Conservation (phyloP, 2,888 invertebrate species). For the Drosophila quinaria region DNA sequence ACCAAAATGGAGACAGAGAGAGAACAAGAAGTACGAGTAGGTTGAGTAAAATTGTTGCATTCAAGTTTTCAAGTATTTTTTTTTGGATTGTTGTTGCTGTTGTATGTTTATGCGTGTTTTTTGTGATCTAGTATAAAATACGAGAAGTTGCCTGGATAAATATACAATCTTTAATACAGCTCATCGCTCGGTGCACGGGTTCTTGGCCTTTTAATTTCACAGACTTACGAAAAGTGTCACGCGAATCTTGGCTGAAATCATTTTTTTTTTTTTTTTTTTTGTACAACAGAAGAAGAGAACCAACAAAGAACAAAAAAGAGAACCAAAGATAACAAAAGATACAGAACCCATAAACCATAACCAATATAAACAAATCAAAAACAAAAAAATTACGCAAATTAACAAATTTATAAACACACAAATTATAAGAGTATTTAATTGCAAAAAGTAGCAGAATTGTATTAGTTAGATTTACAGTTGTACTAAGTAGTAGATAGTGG, state of each 20-base stretch:
- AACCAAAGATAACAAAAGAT: slow-evolving; percentile 23
- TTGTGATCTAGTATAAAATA: slow-evolving; percentile 13
- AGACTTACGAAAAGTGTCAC: slow-evolving; percentile 53
- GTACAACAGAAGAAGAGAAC: slow-evolving; percentile 61
- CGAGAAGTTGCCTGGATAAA: slow-evolving; percentile 18
- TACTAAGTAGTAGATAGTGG: slow-evolving; percentile 20
- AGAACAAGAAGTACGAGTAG: slow-evolving; percentile 41
- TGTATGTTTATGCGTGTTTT: slow-evolving; percentile 42
- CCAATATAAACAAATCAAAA: slow-evolving; percentile 34
- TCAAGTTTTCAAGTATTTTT: slow-evolving; percentile 50
- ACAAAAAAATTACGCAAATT: slow-evolving; percentile 19
- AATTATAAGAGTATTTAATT: slow-evolving; percentile 30
- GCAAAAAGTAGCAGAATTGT: slow-evolving; percentile 53
- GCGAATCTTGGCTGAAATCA: slow-evolving; percentile 67
- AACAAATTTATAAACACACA: slow-evolving; percentile 35
- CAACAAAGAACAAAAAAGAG: slow-evolving; percentile 8
- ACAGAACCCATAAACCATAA: slow-evolving; percentile 55
- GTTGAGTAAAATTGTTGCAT: slow-evolving; percentile 59
- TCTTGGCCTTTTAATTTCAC: slow-evolving; percentile 39
- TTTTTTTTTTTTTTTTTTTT: slow-evolving; percentile 31
- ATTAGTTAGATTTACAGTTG: slow-evolving; percentile 33
- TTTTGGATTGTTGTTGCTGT: slow-evolving; percentile 25
- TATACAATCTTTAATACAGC: slow-evolving; percentile 25
- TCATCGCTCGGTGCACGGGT: slow-evolving; percentile 24
- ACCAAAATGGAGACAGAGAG: slow-evolving; percentile 35